These are phyloP conservation scores for Sinotaia quadrata DNA, from an alignment of 2,888 invertebrate genomes.

Conservation along the genomic window DNA sequence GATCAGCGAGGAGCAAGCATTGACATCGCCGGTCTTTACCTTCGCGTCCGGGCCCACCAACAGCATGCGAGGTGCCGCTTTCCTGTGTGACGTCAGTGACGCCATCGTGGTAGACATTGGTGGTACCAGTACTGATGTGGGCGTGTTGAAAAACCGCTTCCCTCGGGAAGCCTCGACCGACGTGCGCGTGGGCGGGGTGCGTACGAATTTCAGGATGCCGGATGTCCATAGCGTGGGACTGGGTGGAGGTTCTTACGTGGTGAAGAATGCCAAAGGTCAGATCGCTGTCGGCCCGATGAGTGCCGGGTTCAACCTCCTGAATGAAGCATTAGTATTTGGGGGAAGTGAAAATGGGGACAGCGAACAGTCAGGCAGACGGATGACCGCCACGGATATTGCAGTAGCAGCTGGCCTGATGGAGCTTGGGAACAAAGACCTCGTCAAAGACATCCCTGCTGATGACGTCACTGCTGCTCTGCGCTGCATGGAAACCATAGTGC, in stretches of 20 bases:
- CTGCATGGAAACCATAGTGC: slow-evolving; percentile 52
- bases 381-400: slow-evolving; percentile 67
- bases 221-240: slow-evolving; percentile 67
- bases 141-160: slow-evolving; percentile 62
- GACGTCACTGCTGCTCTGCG: slow-evolving; percentile 44
- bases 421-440: slow-evolving; percentile 45
- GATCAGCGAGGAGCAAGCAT: slow-evolving; percentile 56
- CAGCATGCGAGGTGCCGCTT: slow-evolving; percentile 69
- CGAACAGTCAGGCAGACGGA: slow-evolving; percentile 18
- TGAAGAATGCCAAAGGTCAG: slow-evolving; percentile 16
- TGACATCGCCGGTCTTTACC: slow-evolving; percentile 58
- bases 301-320: slow-evolving; percentile 60
- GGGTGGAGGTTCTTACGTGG: slow-evolving; percentile 68
- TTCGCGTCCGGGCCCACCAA: slow-evolving; percentile 70
- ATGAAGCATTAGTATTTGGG: slow-evolving; percentile 11
- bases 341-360: slow-evolving; percentile 23
- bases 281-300: slow-evolving; percentile 62
- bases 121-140: slow-evolving; percentile 68
- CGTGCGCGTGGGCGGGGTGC: slow-evolving; percentile 60
- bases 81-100: slow-evolving; percentile 54
- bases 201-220: slow-evolving; percentile 68
- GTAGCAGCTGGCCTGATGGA: slow-evolving; percentile 56
- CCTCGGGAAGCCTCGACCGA: slow-evolving; percentile 61
- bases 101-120: slow-evolving; percentile 69
- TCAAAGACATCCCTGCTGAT: slow-evolving; percentile 39